Percentiles rank a stretch among this genome's conserved stretches.
phyloP scores from a whole-genome alignment of 2,888 invertebrate genomes.

The Sminthurinus aureus region DNA sequence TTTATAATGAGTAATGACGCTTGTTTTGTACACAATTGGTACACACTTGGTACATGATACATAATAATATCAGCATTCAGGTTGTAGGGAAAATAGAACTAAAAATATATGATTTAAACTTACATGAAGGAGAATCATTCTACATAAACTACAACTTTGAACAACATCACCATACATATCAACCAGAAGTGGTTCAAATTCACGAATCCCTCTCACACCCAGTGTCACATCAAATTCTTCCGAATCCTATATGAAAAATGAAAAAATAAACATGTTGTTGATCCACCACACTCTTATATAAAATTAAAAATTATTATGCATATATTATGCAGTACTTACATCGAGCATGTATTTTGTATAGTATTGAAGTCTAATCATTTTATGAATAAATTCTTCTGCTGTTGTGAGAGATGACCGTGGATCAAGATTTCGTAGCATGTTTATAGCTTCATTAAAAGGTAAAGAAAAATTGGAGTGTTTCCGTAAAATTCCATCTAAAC shows the following conservation, averaged over 20 bases:
- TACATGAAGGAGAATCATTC: slow-evolving; percentile 44
- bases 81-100: not conserved
- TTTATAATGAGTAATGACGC: too few relatives aligned
- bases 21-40: too few relatives aligned
- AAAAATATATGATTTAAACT: too few relatives aligned
- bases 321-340: slow-evolving; percentile 21
- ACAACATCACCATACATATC: slow-evolving; percentile 42
- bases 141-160: slow-evolving; percentile 35
- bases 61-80: not conserved
- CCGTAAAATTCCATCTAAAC: slow-evolving; percentile 49
- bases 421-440: slow-evolving; percentile 48
- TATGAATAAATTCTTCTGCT: slow-evolving; percentile 52
- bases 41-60: too few relatives aligned
- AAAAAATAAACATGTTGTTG: not conserved
- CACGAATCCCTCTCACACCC: slow-evolving; percentile 39
- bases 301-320: not conserved
- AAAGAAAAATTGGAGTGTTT: slow-evolving; percentile 50
- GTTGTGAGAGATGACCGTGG: slow-evolving; percentile 38
- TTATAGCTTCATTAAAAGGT: slow-evolving; percentile 50
- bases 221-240: slow-evolving; percentile 34
- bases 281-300: too few relatives aligned
- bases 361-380: slow-evolving; percentile 53
- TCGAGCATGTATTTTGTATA: slow-evolving; percentile 47
- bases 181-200: slow-evolving; percentile 43
- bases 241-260: not conserved